These are phyloP conservation scores for Onchidella celtica DNA, from an alignment of 2,888 invertebrate species.

Conservation along the genomic window DNA sequence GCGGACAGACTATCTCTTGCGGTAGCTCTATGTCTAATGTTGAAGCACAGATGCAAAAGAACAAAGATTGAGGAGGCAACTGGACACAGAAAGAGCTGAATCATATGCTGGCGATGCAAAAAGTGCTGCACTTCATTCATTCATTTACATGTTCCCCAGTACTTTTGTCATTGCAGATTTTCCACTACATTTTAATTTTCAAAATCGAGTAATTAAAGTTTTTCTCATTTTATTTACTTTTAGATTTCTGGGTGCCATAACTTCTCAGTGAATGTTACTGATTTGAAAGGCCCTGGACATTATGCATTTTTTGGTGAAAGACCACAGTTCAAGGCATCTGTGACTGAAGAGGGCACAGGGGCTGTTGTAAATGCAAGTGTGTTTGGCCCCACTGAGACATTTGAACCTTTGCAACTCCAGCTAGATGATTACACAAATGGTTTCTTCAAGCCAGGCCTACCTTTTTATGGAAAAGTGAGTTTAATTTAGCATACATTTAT, in stretches of 20 bases:
- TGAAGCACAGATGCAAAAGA: no score
- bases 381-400: constrained; percentile 57
- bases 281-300: constrained; percentile 51
- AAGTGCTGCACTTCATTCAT: no score
- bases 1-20: no score
- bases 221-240: constrained; percentile 1
- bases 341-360: constrained; percentile 69
- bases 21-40: no score
- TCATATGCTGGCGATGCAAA: no score
- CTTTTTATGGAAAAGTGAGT: constrained; percentile 80
- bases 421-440: constrained; percentile 81
- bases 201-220: no score
- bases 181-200: no score
- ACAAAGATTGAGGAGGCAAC: no score
- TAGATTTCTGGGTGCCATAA: constrained; percentile 71
- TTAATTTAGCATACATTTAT: not conserved
- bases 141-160: no score
- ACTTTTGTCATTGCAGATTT: no score
- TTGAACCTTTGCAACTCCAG: constrained; percentile 56
- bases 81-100: no score
- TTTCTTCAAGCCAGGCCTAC: constrained; percentile 87
- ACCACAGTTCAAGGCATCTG: constrained; percentile 63
- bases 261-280: constrained; percentile 59
- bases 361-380: constrained; percentile 55
- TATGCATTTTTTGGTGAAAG: constrained; percentile 49